Base-by-base conservation (phyloP, 2,888 invertebrate species). In the Brachyptera risi region DNA sequence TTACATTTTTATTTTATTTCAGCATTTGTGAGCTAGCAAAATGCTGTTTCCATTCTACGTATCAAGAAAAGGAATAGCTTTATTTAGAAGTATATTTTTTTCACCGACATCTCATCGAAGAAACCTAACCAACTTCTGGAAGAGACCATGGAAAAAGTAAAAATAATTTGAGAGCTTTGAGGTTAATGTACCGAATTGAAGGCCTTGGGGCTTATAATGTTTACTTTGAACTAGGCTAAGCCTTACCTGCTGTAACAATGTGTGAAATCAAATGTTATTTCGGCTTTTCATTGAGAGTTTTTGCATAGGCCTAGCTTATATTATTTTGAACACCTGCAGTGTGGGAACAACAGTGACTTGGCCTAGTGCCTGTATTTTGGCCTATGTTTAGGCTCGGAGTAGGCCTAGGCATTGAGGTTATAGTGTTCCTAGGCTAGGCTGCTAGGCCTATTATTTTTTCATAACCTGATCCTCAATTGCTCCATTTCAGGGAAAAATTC, bases 401-500 rank as follows among this genome's bases (percentile, higher is more conserved):
- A 44, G 4, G 31, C 11, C 5, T 11, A 7, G 11, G 31, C 7
- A 31, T 31, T 31, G 11, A 11, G 31, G 11, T 11, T 5, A 11
- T 31, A 11, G 31, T 5, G 31, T 31, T 7, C 31, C 7, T 31
- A 31, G 7, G 11, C 31, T 31, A 31, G 5, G 31, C 5, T 7
- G 11, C 31, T 31, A 31, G 7, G n/a, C n/a, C n/a, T n/a, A n/a
- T n/a, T n/a, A n/a, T n/a, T n/a, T n/a, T n/a, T n/a, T n/a, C n/a
- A n/a, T n/a, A n/a, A n/a, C n/a, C n/a, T n/a, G 11, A 31, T 7
- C 7, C 31, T 31, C 31, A 19, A 19, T 15, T 19, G 21, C 19
- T 19, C 51, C 15, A 31, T n/a, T 31, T 21, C 57, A 67, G 67
- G 57, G 59, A 56, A 31, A 56, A 64, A 44, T 83, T 83, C 75